These are phyloP conservation scores for Meteorus cinctellus DNA, from an alignment of 2,888 invertebrate species.

Conservation along the genomic window DNA sequence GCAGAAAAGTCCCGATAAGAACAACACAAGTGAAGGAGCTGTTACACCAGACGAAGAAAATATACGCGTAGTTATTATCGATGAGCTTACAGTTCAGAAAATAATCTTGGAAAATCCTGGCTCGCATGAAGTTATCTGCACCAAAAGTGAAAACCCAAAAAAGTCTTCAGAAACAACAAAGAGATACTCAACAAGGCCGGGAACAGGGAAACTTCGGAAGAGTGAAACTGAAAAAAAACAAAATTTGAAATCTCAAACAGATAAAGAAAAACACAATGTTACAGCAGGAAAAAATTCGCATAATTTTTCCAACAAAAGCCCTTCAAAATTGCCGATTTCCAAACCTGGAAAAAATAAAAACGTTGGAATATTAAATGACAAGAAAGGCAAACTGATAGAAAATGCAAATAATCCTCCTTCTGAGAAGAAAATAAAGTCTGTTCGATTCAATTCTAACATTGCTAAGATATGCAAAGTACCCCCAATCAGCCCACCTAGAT, in stretches of 20 bases:
- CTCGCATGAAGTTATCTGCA: conserved; percentile 57
- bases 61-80: conserved; percentile 58
- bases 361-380: conserved; percentile 43
- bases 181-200: conserved; percentile 20
- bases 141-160: conserved; percentile 57
- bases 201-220: neutral
- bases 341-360: conserved; percentile 47
- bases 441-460: conserved; percentile 33
- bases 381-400: conserved; percentile 56
- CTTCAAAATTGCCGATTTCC: conserved; percentile 48
- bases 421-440: conserved; percentile 50
- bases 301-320: conserved; percentile 25
- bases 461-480: conserved; percentile 51
- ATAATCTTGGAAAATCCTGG: conserved; percentile 57
- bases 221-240: neutral
- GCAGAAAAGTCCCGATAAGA: conserved; percentile 26
- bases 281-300: conserved; percentile 29
- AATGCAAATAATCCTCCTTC: conserved; percentile 56
- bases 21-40: neutral
- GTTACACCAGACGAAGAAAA: conserved; percentile 39
- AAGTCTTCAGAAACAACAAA: conserved; percentile 50
- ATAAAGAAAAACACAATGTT: neutral
- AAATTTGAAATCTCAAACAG: neutral
- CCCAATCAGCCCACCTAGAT: conserved; percentile 54
- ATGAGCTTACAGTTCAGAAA: conserved; percentile 61